Evolutionary conservation across 2,797 vertebrate species (phyloP).

Genomic region (Psittacula derbiana): DNA sequence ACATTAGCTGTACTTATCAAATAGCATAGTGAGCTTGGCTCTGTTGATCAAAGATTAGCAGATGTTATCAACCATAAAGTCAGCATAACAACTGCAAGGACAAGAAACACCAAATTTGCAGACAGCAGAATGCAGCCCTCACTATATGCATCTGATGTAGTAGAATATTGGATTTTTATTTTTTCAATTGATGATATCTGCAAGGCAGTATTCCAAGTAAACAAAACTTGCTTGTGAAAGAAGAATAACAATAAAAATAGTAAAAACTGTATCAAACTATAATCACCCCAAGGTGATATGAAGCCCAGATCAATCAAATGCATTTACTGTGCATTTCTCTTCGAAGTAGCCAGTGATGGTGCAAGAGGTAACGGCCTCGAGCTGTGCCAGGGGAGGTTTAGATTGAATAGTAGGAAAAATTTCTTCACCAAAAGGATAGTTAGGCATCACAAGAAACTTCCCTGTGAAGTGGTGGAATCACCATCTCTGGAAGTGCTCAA

Average conservation of each 20-base stretch:
- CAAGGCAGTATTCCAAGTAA: neutral
- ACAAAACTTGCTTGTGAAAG: neutral
- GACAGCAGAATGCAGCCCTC: neutral
- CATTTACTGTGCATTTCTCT: neutral
- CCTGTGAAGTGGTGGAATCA: neutral
- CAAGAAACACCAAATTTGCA: neutral
- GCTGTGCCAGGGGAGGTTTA: neutral
- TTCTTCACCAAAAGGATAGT: neutral
- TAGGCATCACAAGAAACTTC: neutral
- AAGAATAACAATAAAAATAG: constrained; percentile 9
- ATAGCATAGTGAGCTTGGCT: neutral
- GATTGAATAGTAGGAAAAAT: neutral
- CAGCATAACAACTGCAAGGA: neutral
- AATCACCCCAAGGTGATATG: neutral
- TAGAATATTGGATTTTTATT: neutral
- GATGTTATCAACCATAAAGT: neutral
- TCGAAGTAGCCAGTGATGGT: neutral
- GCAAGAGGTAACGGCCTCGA: neutral
- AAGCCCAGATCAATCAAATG: neutral
- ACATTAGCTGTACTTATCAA: neutral
- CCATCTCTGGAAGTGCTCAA: neutral
- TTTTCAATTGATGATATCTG: neutral
- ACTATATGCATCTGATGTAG: neutral
- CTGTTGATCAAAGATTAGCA: neutral
- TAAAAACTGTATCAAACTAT: constrained; percentile 5